Conservation (phyloP, 2,113 vertebrate species). For the Thamnophis sirtalis region DNA sequence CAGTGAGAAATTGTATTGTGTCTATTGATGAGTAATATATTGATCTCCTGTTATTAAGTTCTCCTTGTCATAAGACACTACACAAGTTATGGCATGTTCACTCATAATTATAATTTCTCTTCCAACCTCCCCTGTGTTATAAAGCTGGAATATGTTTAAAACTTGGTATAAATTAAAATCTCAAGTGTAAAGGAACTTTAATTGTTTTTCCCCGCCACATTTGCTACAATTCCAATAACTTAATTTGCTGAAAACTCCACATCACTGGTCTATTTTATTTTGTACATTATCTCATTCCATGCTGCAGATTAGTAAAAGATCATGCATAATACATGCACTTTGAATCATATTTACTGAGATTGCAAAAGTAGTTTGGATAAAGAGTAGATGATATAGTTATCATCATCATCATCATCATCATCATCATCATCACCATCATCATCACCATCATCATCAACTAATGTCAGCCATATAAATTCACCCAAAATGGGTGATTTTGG, state of each 20-base stretch:
- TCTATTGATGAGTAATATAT: background rate
- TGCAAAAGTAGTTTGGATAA: background rate
- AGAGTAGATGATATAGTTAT: background rate
- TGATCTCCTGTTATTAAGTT: background rate
- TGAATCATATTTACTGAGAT: background rate
- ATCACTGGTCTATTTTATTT: background rate
- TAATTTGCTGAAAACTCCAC: background rate
- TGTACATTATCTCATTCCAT: background rate
- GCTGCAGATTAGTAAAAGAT: background rate
- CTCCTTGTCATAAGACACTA: background rate
- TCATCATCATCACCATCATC: too few species aligned
- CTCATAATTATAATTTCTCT: background rate
- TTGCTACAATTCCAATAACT: background rate
- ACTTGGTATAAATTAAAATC: background rate
- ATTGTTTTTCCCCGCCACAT: background rate
- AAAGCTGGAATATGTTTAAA: background rate
- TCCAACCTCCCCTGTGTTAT: background rate
- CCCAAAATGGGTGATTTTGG: background rate
- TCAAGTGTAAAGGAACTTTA: background rate
- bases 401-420: too few species aligned
- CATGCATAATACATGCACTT: background rate
- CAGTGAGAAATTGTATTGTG: background rate
- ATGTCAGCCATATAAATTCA: background rate
- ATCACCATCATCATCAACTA: too few species aligned
- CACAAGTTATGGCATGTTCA: background rate